Evolutionary conservation across 2,113 vertebrate species (phyloP).

Genomic region (Pelobates fuscus): DNA sequence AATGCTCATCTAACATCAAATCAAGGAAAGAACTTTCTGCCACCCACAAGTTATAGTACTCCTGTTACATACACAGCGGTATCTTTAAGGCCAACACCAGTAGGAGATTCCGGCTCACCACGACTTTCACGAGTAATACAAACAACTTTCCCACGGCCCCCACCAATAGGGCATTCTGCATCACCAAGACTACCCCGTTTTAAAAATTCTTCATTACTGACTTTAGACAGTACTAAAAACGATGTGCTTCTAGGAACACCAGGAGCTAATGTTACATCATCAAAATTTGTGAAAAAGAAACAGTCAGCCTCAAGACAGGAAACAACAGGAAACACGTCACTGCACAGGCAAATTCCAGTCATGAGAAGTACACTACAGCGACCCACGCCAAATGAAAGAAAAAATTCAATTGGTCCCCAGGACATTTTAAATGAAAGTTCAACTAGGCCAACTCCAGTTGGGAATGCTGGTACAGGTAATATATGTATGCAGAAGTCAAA

Average conservation of each 20-base stretch:
- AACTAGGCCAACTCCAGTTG: constrained; percentile 32
- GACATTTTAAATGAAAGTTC: neutral
- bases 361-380: constrained; percentile 8
- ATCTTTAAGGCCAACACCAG: constrained; percentile 39
- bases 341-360: constrained; percentile 15
- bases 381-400: neutral
- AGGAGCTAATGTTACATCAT: constrained; percentile 7
- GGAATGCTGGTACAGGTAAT: constrained; percentile 16
- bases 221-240: constrained; percentile 5
- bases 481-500: constrained; percentile 20
- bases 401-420: neutral
- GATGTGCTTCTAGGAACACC: constrained; percentile 6
- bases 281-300: constrained; percentile 29
- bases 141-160: constrained; percentile 31
- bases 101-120: constrained; percentile 45
- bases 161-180: constrained; percentile 40
- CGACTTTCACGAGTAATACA: constrained; percentile 28
- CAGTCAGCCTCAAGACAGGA: constrained; percentile 18
- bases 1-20: constrained; percentile 23
- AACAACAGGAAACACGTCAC: neutral
- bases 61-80: constrained; percentile 18
- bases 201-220: constrained; percentile 6
- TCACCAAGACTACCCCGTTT: constrained; percentile 38
- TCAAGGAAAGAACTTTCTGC: constrained; percentile 13
- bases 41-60: neutral